A percentile compares a stretch with the other conserved stretches of the same genome.
Conservation (phyloP, 2,797 vertebrate species). For the Sebastes elongatus region DNA sequence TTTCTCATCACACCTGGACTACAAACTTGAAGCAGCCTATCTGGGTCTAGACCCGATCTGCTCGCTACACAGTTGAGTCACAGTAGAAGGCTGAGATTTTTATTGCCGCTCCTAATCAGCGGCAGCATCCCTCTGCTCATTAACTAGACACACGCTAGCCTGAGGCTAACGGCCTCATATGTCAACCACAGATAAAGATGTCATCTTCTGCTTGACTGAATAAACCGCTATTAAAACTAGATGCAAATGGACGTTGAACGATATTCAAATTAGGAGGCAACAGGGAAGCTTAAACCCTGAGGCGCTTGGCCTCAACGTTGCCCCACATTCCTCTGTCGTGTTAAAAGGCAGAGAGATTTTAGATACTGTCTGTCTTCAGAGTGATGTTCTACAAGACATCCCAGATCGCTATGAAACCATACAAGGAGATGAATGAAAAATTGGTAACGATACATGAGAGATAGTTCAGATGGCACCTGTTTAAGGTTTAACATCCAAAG, state of each 20-base stretch:
- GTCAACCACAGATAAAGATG: conserved; percentile 80
- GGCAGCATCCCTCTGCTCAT: conserved; percentile 79
- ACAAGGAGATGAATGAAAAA: neutral
- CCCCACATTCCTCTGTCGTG: conserved; percentile 61
- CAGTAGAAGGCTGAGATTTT: conserved; percentile 46
- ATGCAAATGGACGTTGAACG: conserved; percentile 71
- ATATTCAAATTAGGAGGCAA: conserved; percentile 75
- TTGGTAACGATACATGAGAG: neutral
- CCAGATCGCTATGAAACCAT: neutral
- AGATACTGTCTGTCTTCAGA: conserved; percentile 39
- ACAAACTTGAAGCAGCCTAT: conserved; percentile 23
- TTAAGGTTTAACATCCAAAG: neutral
- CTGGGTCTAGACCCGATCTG: conserved; percentile 20
- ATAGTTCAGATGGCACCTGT: neutral
- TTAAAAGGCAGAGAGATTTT: conserved; percentile 34
- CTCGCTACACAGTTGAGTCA: conserved; percentile 40
- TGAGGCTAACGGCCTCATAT: conserved; percentile 74
- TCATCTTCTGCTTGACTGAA: conserved; percentile 79
- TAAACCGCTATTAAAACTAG: conserved; percentile 75
- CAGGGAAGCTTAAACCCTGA: conserved; percentile 65
- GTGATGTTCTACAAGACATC: conserved; percentile 11
- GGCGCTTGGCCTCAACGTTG: conserved; percentile 60
- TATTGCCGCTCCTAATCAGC: conserved; percentile 73
- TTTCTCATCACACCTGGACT: conserved; percentile 47
- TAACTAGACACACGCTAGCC: conserved; percentile 79